Base-by-base conservation (phyloP, 2,113 vertebrate species). In the Pogona vitticeps region DNA sequence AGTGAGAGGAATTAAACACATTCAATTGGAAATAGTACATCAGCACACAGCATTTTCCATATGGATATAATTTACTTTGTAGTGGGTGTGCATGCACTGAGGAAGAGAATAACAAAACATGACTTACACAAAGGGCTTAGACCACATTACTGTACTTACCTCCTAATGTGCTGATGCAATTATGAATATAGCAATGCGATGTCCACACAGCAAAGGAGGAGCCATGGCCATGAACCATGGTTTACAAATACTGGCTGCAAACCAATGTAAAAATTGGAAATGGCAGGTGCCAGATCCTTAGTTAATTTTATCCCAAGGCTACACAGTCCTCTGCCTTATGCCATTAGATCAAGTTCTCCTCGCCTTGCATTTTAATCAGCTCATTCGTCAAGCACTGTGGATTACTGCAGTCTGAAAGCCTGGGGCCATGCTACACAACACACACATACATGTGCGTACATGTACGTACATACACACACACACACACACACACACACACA, bases 271-370 rank as follows among this genome's bases (percentile, higher is more conserved):
- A 87, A 38, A 76, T 76, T 6, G 0, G 33, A 91, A 83, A 84
- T 0, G 0, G 88, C 82, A 92, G 91, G 92, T 90, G 81, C 85
- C 92, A 91, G 88, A 92, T 0, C 80, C 75, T 89, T 78, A 86
- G 76, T 90, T 90, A 91, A 92, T 83, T 89, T 90, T 80, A 80
- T 83, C 91, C 88, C 81, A 90, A 91, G 88, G 92, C 87, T 88
- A 58, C 72, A 70, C 82, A 89, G 18, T 42, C 89, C 63, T 61
- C 76, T 92, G 89, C 90, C 92, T 92, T 86, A 73, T 13, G 80
- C 91, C 81, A 91, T 93, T 82, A 91, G 61, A 91, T 86, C 91
- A 92, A 88, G 61, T 75, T 52, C 82, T 81, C 77, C 70, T 71
- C 84, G 42, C 46, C 21, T 31, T 75, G 56, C 56, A 86, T 90